A percentile compares a stretch with the other conserved stretches of the same genome.
These are phyloP conservation scores for Eumeta japonica DNA, from an alignment of 1,140 invertebrate genomes.

Conservation along the genomic window DNA sequence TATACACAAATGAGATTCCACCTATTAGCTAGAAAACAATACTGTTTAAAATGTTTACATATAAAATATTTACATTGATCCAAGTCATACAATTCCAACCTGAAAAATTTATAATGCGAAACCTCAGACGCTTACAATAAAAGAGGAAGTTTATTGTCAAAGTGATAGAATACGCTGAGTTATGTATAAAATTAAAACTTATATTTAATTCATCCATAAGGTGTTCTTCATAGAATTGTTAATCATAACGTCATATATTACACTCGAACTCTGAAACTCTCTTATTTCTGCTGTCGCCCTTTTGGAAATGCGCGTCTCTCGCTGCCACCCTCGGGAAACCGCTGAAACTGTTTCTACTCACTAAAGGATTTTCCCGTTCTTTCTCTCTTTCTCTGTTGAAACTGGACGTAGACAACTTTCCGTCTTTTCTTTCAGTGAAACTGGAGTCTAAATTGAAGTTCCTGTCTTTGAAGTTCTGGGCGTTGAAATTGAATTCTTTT, in stretches of 20 bases:
- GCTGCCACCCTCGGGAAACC: conserved; percentile 39
- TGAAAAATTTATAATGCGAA: no score
- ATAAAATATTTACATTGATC: no score
- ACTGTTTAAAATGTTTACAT: no score
- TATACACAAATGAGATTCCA: no score
- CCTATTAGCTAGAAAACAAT: no score
- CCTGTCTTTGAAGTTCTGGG: conserved; percentile 29
- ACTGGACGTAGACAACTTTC: conserved; percentile 48
- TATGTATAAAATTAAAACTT: no score
- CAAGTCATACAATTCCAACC: no score
- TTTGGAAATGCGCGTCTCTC: conserved; percentile 40
- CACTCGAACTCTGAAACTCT: conserved; percentile 63
- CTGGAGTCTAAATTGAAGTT: conserved; percentile 33
- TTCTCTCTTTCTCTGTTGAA: conserved; percentile 47
- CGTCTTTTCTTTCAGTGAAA: conserved; percentile 45
- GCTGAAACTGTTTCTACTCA: conserved; percentile 52
- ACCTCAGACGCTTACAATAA: not conserved
- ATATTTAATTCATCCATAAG: no score
- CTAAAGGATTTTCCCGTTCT: conserved; percentile 39
- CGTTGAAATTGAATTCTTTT: conserved; percentile 32
- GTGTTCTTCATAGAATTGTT: no score
- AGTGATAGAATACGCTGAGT: no score
- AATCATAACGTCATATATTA: conserved; percentile 52
- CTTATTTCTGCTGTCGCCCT: conserved; percentile 48
- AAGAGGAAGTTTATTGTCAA: not conserved